Base-by-base conservation (phyloP, 2,888 invertebrate species). In the Aleiodes testaceus region DNA sequence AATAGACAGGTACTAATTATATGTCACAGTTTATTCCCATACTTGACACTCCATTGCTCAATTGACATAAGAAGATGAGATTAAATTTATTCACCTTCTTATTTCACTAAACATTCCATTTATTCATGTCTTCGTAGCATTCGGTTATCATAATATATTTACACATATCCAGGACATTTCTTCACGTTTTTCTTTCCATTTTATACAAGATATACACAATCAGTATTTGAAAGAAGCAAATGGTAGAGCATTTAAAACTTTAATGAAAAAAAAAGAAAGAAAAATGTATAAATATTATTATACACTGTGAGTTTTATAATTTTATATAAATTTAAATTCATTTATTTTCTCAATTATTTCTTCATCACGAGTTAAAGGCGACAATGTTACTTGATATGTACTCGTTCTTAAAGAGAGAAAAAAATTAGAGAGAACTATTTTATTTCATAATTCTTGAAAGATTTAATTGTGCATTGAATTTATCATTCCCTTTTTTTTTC, bases 301-400 rank as follows among this genome's bases (percentile, higher is more conserved):
- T 47, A 47, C 14, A 47, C 6, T 3, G 5, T 47, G 47, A 47
- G 11, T 47, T 14, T 16, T 47, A 14, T 47, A 47, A 47, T 47
- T 47, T 47, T 3, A 18, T 20, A 53, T 26, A 26, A n/a, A n/a
- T 61, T 26, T 42, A 1, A 26, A 26, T 20, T 18, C 3, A 11
- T 20, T 61, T 42, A 26, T 26, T 61, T 11, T 20, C 36, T 36
- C 1, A 30, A 22, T 61, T 61, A 11, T 61, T 44, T 18, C 18
- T 6, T 22, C 26, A 49, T 66, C 20, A 52, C 36, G 49, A 66
- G 50, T 42, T 20, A 66, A 50, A 52, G 36, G 66, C 66, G 66
- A 66, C 30, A 16, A 9, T 20, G 20, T 26, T 42, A 26, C 36
- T 14, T 50, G 66, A 66, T 66, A 63, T 63, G 63, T 63, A 63